Conservation (phyloP, 2,888 invertebrate genomes). For the Acanthacorydalis orientalis region DNA sequence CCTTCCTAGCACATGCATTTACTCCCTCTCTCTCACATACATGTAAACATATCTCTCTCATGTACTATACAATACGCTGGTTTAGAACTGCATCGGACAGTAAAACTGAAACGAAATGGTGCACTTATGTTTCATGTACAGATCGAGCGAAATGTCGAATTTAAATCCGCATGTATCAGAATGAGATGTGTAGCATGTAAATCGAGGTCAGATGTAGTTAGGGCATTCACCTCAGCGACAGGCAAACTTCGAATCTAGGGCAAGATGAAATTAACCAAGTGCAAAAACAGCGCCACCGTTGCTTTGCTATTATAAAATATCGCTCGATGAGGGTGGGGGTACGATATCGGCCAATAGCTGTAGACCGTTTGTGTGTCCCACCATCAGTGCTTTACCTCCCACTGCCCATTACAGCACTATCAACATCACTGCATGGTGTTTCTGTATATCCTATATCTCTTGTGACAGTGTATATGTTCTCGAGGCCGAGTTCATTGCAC, state of each 20-base stretch:
- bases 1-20: slow-evolving; percentile 28
- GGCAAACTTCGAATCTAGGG: slow-evolving; percentile 36
- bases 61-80: not conserved
- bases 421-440: too few species aligned
- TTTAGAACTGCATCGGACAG: not conserved
- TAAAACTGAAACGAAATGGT: not conserved
- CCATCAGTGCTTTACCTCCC: slow-evolving; percentile 10
- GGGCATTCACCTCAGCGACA: slow-evolving; percentile 37
- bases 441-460: too few species aligned
- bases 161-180: slow-evolving; percentile 15
- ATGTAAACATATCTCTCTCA: slow-evolving; percentile 12
- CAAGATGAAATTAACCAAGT: slow-evolving; percentile 43
- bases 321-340: slow-evolving; percentile 25
- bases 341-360: slow-evolving; percentile 19
- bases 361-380: slow-evolving; percentile 11
- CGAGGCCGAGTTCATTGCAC: slow-evolving; percentile 5
- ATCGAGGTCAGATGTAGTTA: slow-evolving; percentile 33
- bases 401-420: slow-evolving; percentile 8
- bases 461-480: too few species aligned
- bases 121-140: not conserved
- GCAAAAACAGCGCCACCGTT: slow-evolving; percentile 7
- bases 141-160: not conserved
- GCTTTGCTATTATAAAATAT: not conserved
- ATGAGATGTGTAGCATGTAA: slow-evolving; percentile 14
- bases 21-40: slow-evolving; percentile 14